Percentiles rank a stretch among this genome's conserved stretches.
Evolutionary conservation across 2,888 invertebrate genomes (phyloP).

Genomic region (Chirona hameri): DNA sequence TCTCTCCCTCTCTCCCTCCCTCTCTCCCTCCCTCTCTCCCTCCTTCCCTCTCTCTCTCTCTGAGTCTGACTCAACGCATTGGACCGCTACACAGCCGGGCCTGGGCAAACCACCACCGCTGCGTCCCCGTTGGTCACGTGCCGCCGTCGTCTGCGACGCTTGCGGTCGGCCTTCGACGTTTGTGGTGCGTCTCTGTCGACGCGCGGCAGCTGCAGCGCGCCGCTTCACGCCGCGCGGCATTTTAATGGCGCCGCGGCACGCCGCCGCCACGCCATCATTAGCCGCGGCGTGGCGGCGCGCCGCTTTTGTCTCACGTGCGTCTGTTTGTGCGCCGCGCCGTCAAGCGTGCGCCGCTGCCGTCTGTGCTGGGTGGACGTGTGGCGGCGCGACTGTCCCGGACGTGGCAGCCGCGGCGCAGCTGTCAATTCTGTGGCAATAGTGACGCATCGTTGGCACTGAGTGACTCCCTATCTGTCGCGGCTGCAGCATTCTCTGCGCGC

Average conservation of each 20-base stretch:
- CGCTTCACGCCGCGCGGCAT: conserved; percentile 1
- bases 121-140: background rate
- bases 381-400: background rate
- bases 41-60: too few species aligned
- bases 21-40: too few species aligned
- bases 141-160: background rate
- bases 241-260: conserved; percentile 1
- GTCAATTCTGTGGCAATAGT: too few species aligned
- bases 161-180: too few species aligned
- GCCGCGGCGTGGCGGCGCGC: background rate
- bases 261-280: background rate
- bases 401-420: background rate
- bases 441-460: too few species aligned
- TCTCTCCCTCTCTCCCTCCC: too few species aligned
- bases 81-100: too few species aligned
- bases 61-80: too few species aligned
- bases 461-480: too few species aligned
- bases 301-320: background rate
- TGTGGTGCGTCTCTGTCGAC: background rate
- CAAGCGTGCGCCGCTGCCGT: background rate
- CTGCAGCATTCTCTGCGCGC: too few species aligned
- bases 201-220: background rate
- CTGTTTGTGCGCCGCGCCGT: background rate
- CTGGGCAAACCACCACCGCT: background rate
- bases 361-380: background rate